Base-by-base conservation (phyloP, 2,888 invertebrate species). In the Pocota personata region DNA sequence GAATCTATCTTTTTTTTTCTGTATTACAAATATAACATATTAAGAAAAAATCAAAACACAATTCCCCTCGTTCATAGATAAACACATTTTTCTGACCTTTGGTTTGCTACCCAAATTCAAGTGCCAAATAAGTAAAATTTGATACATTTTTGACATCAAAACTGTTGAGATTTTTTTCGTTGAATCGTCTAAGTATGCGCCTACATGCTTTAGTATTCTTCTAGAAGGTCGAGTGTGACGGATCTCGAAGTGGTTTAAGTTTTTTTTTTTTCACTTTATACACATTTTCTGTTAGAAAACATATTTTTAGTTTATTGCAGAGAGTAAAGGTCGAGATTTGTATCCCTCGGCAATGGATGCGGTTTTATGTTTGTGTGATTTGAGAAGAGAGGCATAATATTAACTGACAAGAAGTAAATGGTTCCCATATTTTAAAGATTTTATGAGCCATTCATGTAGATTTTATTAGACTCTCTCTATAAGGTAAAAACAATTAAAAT, bases 141-240 rank as follows among this genome's bases (percentile, higher is more conserved):
- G 3, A 30, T 64, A 48, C 48, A 12, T 21, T 32, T 64, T 32
- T 35, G 32, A 64, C 64, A 8, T 21, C 12, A 21, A 19, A 19
- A 32, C 19, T 8, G 7, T 32, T 62, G 46, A 64, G 30, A 64
- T 21, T 24, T 19, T 14, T n/a, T 43, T 16, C n/a, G n/a, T n/a
- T 62, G 40, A 60, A 40, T 14, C 14, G 10, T 7, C n/a, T 21
- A 19, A 48, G 50, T 62, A 48, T 27, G 21, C 52, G 35, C 58
- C 72, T 40, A 75, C 50, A 62, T 16, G 8, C 50, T 48, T 35
- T 35, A 21, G 57, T 48, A 67, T 76, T 76, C 66, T 35, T 60
- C 48, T 7, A 50, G 67, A 77, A 77, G 77, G 67, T 77, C 77
- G 69, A 69, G 77, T 43, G 43, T 77, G 76, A 76, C 58, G 50